A percentile compares a stretch with the other conserved stretches of the same genome.
Evolutionary conservation across 2,113 vertebrate species (phyloP).

Genomic region (Eonycteris spelaea): DNA sequence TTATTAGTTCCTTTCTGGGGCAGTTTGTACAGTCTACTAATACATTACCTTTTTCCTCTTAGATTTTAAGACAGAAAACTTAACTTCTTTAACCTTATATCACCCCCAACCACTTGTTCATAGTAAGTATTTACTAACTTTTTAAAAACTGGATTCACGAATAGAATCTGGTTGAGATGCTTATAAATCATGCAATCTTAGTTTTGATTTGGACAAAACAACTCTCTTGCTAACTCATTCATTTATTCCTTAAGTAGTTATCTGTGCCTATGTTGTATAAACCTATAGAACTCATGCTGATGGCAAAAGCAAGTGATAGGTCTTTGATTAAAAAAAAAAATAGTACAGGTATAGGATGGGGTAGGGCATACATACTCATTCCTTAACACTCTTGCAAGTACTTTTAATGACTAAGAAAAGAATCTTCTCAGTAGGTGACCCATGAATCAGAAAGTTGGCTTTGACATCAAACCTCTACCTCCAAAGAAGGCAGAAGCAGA

Average conservation of each 20-base stretch:
- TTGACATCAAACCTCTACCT: not conserved
- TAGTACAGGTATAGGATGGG: not conserved
- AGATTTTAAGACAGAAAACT: not conserved
- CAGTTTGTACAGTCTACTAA: not conserved
- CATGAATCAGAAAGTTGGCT: not conserved
- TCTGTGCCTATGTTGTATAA: not conserved
- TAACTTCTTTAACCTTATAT: not conserved
- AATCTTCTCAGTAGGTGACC: not conserved
- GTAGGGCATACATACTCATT: not conserved
- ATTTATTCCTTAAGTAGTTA: not conserved
- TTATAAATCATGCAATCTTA: not conserved
- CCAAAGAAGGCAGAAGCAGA: not conserved
- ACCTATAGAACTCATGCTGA: not conserved
- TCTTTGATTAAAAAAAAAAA: not conserved
- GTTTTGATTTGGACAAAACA: slow-evolving; percentile 8
- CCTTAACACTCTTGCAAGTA: not conserved
- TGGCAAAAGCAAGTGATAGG: not conserved
- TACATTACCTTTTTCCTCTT: not conserved
- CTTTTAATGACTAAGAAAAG: not conserved
- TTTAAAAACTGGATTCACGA: not conserved
- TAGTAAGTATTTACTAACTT: not conserved
- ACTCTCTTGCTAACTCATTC: not conserved
- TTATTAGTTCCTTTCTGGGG: not conserved
- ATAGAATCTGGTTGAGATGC: not conserved
- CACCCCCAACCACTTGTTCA: not conserved